A percentile compares a stretch with the other conserved stretches of the same genome.
These are phyloP conservation scores for Pseudoips prasinana DNA, from an alignment of 2,888 invertebrate genomes.

Conservation along the genomic window DNA sequence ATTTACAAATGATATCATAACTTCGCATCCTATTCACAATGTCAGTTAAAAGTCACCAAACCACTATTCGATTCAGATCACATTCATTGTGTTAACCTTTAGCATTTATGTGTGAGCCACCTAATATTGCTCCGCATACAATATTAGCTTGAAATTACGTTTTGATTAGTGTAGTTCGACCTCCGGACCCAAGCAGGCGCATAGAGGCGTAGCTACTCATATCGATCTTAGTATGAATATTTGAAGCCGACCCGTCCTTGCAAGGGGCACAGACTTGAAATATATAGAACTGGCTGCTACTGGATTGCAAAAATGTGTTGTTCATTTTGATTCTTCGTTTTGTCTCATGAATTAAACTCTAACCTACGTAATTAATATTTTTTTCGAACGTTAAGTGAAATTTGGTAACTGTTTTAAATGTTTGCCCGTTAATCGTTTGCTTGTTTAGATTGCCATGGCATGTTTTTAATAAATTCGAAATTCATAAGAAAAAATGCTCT, in stretches of 20 bases:
- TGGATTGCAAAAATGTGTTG: conserved; percentile 4
- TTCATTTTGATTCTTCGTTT: too few relatives aligned
- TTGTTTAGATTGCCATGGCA: too few relatives aligned
- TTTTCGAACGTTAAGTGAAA: too few relatives aligned
- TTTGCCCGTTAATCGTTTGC: too few relatives aligned
- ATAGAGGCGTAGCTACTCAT: conserved; percentile 54
- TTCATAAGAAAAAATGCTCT: too few relatives aligned
- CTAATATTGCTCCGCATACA: conserved; percentile 48
- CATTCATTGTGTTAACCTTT: conserved; percentile 26
- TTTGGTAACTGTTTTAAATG: too few relatives aligned
- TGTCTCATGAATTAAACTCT: too few relatives aligned
- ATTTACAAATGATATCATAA: too few relatives aligned
- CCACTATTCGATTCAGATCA: too few relatives aligned
- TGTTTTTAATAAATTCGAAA: too few relatives aligned
- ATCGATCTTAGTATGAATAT: conserved; percentile 79
- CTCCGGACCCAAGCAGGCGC: conserved; percentile 57
- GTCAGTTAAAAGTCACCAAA: background rate
- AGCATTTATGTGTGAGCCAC: conserved; percentile 19
- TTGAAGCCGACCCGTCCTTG: conserved; percentile 71
- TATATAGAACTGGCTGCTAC: conserved; percentile 11
- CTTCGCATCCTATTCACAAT: too few relatives aligned
- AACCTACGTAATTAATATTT: too few relatives aligned
- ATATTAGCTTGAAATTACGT: conserved; percentile 66
- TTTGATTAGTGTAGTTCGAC: conserved; percentile 68
- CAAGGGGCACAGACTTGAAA: conserved; percentile 47